A percentile compares a stretch with the other conserved stretches of the same genome.
Conservation (phyloP, 2,888 invertebrate species). For the Beris chalybata region DNA sequence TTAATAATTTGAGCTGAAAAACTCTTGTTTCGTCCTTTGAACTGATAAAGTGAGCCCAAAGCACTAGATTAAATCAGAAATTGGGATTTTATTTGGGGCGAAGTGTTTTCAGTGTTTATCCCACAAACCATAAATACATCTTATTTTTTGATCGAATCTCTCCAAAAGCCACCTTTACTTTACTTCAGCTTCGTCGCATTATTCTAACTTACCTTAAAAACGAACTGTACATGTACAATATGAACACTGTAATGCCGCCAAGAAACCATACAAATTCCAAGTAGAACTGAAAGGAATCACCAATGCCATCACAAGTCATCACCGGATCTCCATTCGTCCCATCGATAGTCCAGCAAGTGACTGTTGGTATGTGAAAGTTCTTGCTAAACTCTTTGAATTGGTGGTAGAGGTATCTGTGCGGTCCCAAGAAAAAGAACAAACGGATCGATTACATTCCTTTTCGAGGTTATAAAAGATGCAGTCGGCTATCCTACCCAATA, state of each 20-base stretch:
- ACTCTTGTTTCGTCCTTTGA: too few species aligned
- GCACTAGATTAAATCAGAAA: too few species aligned
- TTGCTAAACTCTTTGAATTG: constrained; percentile 39
- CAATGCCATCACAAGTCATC: constrained; percentile 76
- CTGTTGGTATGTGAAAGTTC: constrained; percentile 39
- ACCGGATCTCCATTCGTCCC: constrained; percentile 54
- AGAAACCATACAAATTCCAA: constrained; percentile 74
- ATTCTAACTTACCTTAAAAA: constrained; percentile 62
- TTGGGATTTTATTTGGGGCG: too few species aligned
- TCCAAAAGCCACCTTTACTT: too few species aligned
- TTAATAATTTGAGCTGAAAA: too few species aligned
- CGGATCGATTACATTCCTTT: background rate
- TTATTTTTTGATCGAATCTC: too few species aligned
- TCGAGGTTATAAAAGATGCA: background rate
- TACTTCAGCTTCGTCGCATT: too few species aligned
- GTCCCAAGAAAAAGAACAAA: constrained; percentile 24
- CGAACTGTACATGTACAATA: constrained; percentile 69
- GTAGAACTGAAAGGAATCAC: constrained; percentile 82
- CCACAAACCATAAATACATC: too few species aligned
- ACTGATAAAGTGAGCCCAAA: too few species aligned
- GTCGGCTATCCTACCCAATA: constrained; percentile 47
- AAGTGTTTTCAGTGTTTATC: too few species aligned
- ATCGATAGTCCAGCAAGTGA: constrained; percentile 59
- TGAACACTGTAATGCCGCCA: constrained; percentile 70
- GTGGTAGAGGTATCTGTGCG: constrained; percentile 44